phyloP scores from a whole-genome alignment of 2,113 vertebrate genomes.

The Mirza zaza region DNA sequence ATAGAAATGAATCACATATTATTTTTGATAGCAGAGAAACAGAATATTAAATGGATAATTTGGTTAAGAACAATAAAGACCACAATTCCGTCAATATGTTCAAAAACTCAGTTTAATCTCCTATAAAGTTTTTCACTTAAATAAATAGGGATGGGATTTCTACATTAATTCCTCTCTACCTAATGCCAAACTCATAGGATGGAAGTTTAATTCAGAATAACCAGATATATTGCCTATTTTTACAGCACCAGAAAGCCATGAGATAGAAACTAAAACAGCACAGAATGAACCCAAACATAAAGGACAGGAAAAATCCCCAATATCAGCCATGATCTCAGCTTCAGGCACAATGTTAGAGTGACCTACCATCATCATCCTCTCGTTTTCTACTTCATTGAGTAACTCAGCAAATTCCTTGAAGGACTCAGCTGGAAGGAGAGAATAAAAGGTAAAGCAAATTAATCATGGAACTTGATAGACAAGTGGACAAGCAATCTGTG shows the following conservation, averaged over 20 bases:
- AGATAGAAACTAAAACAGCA: slow-evolving; percentile 12
- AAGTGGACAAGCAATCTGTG: background rate
- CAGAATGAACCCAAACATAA: background rate
- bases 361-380: slow-evolving; percentile 97
- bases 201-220: background rate
- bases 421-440: slow-evolving; percentile 90
- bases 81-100: background rate
- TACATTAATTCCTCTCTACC: background rate
- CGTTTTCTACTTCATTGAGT: slow-evolving; percentile 95
- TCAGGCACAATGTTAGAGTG: background rate
- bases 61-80: background rate
- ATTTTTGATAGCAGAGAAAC: slow-evolving; percentile 20
- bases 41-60: background rate
- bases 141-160: background rate
- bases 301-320: background rate
- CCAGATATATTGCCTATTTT: background rate
- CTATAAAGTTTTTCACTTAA: background rate
- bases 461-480: background rate
- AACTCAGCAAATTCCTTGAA: slow-evolving; percentile 97
- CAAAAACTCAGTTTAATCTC: background rate
- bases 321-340: background rate
- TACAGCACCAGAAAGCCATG: background rate
- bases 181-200: slow-evolving; percentile 17
- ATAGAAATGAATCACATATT: background rate
- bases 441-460: slow-evolving; percentile 64